phyloP scores from a whole-genome alignment of 2,113 vertebrate genomes.

The Tamias sibiricus region DNA sequence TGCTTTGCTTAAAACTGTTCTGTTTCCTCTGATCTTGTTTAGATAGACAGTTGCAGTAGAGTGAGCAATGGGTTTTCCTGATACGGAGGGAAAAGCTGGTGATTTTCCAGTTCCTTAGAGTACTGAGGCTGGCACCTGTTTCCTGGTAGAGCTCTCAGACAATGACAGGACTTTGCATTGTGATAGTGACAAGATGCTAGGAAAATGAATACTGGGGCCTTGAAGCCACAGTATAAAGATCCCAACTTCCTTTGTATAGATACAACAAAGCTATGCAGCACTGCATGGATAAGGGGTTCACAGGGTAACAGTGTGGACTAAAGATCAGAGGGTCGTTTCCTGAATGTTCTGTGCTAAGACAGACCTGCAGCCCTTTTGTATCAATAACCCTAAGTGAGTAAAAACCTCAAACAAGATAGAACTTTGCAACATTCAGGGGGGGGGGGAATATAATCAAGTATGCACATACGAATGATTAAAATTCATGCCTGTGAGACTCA shows the following conservation, averaged over 20 bases:
- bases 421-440: not conserved
- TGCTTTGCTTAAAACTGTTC: not conserved
- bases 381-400: not conserved
- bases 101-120: not conserved
- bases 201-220: not conserved
- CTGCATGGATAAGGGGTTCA: not conserved
- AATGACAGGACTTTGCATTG: not conserved
- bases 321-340: not conserved
- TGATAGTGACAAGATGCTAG: not conserved
- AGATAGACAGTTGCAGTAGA: not conserved
- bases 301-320: not conserved
- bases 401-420: not conserved
- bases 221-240: not conserved
- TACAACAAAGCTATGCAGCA: not conserved
- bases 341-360: not conserved
- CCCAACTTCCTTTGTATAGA: not conserved
- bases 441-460: not conserved
- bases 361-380: not conserved
- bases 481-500: not conserved
- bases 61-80: not conserved
- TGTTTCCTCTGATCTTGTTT: not conserved
- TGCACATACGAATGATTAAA: not conserved
- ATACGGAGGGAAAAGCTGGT: not conserved
- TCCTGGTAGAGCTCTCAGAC: not conserved
- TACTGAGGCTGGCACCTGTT: not conserved